A percentile compares a stretch with the other conserved stretches of the same genome.
These are phyloP conservation scores for Pandion haliaetus DNA, from an alignment of 2,113 vertebrate genomes.

Conservation along the genomic window DNA sequence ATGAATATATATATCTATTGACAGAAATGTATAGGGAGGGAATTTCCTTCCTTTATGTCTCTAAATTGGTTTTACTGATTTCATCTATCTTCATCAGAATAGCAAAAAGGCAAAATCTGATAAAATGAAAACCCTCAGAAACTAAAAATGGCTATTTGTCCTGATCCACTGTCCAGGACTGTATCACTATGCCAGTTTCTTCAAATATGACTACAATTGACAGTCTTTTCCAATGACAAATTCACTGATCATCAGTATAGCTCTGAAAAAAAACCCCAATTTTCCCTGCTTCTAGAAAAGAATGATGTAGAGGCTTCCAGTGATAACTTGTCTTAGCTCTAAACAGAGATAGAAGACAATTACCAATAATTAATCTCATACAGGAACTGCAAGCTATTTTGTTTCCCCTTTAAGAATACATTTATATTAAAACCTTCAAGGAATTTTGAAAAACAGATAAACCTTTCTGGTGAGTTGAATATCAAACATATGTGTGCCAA, in stretches of 20 bases:
- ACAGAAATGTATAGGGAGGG: not conserved
- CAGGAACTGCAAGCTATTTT: not conserved
- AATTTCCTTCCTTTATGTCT: not conserved
- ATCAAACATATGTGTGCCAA: not conserved
- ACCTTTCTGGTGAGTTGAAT: not conserved
- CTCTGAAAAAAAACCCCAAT: fast-evolving
- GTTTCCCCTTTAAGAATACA: not conserved
- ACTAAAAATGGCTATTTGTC: not conserved
- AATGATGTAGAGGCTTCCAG: not conserved
- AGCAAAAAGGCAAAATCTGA: not conserved
- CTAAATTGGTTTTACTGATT: not conserved
- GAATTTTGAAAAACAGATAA: not conserved
- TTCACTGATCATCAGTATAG: not conserved
- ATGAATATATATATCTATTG: not conserved
- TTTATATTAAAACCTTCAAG: not conserved
- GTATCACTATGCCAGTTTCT: not conserved
- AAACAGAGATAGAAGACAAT: not conserved
- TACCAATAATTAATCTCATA: not conserved
- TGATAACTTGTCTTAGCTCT: not conserved
- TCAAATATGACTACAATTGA: not conserved
- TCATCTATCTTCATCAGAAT: not conserved
- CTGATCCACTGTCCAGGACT: not conserved
- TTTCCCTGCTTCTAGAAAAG: not conserved
- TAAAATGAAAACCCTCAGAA: not conserved
- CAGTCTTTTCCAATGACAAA: not conserved